Conservation (phyloP, 2,888 invertebrate genomes). For the Cephus pygmeus region DNA sequence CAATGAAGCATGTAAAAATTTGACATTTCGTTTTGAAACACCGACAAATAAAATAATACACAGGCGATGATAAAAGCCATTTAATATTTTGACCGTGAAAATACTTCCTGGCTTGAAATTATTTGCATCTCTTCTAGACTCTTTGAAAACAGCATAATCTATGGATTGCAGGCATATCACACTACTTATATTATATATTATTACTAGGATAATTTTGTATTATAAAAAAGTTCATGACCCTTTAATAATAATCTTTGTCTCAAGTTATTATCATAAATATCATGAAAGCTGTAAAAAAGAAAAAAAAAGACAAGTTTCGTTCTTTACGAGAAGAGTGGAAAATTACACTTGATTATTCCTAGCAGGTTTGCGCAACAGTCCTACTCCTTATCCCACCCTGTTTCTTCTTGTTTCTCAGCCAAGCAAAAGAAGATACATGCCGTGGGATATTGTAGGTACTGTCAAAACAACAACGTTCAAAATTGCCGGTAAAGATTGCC, state of each 20-base stretch:
- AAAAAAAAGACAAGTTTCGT: not conserved
- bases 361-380: not conserved
- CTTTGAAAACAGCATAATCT: not conserved
- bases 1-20: not conserved
- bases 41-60: not conserved
- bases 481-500: not conserved
- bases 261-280: not conserved
- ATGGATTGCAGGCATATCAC: not conserved
- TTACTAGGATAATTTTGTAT: not conserved
- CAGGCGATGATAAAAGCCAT: not conserved
- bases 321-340: not conserved
- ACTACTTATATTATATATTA: not conserved
- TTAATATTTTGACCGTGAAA: not conserved
- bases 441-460: not conserved
- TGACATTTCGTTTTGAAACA: not conserved
- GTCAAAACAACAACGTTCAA: not conserved
- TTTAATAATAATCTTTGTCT: not conserved
- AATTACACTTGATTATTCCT: constrained; percentile 1
- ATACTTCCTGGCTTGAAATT: not conserved
- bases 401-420: not conserved
- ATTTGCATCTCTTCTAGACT: not conserved
- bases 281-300: not conserved
- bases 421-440: not conserved
- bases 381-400: not conserved
- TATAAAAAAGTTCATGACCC: not conserved